Conservation (phyloP, 1,140 invertebrate species). For the Lasioglossum albipes region DNA sequence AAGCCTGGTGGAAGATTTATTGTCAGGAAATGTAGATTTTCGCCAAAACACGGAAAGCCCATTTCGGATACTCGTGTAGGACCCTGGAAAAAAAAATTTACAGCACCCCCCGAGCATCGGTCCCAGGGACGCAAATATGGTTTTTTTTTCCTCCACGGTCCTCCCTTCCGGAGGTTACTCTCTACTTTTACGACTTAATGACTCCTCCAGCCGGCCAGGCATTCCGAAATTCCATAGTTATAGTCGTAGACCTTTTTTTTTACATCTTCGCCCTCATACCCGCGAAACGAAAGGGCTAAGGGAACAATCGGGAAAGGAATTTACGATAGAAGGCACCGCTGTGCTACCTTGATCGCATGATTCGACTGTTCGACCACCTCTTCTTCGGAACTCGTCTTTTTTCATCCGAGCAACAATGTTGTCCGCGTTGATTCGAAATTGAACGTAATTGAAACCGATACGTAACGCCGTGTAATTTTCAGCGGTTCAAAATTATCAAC, state of each 20-base stretch:
- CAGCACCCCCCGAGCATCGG: background rate
- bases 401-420: too few species aligned
- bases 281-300: slow-evolving; percentile 14
- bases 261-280: background rate
- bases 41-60: slow-evolving; percentile 12
- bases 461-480: too few species aligned
- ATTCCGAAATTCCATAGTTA: slow-evolving; percentile 33
- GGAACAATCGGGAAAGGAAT: slow-evolving; percentile 7
- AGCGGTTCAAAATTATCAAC: too few species aligned
- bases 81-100: slow-evolving; percentile 33
- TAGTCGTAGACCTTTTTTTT: background rate
- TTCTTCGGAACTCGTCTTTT: too few species aligned
- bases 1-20: slow-evolving; percentile 21
- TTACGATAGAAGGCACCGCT: background rate
- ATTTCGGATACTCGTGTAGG: slow-evolving; percentile 19
- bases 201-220: slow-evolving; percentile 10
- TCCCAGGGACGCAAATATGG: slow-evolving; percentile 21
- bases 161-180: background rate
- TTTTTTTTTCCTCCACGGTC: background rate
- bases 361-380: background rate
- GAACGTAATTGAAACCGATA: too few species aligned
- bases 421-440: too few species aligned
- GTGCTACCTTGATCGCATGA: background rate
- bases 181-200: slow-evolving; percentile 54
- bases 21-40: slow-evolving; percentile 9